A percentile compares a stretch with the other conserved stretches of the same genome.
Conservation (phyloP, 1,140 invertebrate species). For the Bicyclus anynana region DNA sequence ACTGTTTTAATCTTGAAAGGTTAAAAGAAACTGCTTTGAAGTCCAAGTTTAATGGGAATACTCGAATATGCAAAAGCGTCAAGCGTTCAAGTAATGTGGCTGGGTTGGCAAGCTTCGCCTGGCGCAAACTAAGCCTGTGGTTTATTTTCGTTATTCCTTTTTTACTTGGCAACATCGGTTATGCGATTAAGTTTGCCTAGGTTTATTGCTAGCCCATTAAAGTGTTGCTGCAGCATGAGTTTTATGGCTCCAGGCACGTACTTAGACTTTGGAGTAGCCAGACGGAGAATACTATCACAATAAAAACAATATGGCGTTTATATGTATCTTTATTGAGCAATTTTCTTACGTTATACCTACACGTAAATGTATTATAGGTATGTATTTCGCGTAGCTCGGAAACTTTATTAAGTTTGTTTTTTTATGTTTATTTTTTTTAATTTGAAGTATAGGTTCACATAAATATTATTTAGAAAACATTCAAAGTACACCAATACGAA, state of each 20-base stretch:
- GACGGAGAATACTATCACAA: neutral
- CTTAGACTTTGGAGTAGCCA: neutral
- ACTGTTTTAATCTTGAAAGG: neutral
- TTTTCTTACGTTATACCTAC: too few species aligned
- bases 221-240: slow-evolving; percentile 4
- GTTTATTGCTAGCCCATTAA: slow-evolving; percentile 10
- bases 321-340: too few species aligned
- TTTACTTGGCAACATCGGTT: slow-evolving; percentile 8
- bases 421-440: too few species aligned
- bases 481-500: too few species aligned
- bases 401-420: too few species aligned
- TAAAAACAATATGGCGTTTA: too few species aligned
- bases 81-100: slow-evolving; percentile 1
- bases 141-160: slow-evolving; percentile 8
- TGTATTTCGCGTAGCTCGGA: too few species aligned
- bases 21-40: slow-evolving; percentile 1
- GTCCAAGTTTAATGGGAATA: neutral
- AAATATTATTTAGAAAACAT: too few species aligned
- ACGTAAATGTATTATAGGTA: too few species aligned
- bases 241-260: neutral
- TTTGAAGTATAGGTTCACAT: too few species aligned
- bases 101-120: slow-evolving; percentile 7
- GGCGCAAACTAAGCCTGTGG: slow-evolving; percentile 1
- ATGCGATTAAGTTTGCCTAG: slow-evolving; percentile 4
- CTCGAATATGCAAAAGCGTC: slow-evolving; percentile 4